Percentiles rank a stretch among this genome's conserved stretches.
Evolutionary conservation across 1,140 invertebrate species (phyloP).

Genomic region (Neuroterus valhalla): DNA sequence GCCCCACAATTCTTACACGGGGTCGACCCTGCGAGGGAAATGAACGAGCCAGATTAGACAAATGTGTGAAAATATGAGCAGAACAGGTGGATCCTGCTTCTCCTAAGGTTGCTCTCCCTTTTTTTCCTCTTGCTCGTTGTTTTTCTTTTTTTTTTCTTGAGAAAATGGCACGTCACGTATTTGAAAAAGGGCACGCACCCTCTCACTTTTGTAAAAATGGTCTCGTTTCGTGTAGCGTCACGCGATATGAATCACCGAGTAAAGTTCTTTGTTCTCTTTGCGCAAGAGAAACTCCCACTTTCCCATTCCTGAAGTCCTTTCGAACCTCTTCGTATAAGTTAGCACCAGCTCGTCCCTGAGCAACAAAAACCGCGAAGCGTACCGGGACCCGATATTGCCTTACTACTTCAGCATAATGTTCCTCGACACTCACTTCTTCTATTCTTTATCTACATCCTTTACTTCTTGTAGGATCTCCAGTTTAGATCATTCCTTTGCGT

Average conservation of each 20-base stretch:
- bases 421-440: slow-evolving; percentile 25
- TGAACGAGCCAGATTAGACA: neutral
- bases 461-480: neutral
- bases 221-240: slow-evolving; percentile 7
- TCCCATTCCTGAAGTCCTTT: slow-evolving; percentile 15
- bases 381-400: slow-evolving; percentile 33
- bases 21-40: neutral
- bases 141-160: neutral
- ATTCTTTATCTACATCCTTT: slow-evolving; percentile 12
- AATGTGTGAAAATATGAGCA: slow-evolving; percentile 1
- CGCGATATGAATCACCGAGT: slow-evolving; percentile 21
- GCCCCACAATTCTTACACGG: neutral
- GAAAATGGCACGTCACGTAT: neutral
- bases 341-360: slow-evolving; percentile 31
- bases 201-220: slow-evolving; percentile 22
- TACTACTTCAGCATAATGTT: slow-evolving; percentile 37
- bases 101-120: too few species aligned
- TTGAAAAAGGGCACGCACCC: neutral
- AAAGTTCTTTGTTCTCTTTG: slow-evolving; percentile 23
- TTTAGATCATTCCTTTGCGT: neutral
- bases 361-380: slow-evolving; percentile 33
- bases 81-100: slow-evolving; percentile 10
- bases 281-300: slow-evolving; percentile 10
- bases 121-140: too few species aligned
- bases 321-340: slow-evolving; percentile 36